Conservation (phyloP, 2,888 invertebrate species). For the Chrysodeixis includens region DNA sequence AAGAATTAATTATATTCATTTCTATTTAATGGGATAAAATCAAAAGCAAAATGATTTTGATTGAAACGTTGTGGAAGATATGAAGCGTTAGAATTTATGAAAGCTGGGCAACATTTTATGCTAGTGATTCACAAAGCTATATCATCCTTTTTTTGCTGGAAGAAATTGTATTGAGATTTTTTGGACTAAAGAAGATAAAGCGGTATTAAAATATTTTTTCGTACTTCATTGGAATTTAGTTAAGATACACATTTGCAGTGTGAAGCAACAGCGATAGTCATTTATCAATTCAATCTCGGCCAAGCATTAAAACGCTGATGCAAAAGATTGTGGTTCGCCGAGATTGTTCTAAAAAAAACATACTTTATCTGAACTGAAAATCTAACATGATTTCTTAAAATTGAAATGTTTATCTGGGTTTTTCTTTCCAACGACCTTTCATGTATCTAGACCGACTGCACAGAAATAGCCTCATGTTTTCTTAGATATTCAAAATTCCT, state of each 20-base stretch:
- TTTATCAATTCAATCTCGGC: background rate
- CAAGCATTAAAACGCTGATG: background rate
- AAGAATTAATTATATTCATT: slow-evolving; percentile 17
- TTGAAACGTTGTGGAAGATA: background rate
- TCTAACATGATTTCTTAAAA: slow-evolving; percentile 8
- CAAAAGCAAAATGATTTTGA: too few relatives aligned
- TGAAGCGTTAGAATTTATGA: background rate
- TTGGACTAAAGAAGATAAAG: too few relatives aligned
- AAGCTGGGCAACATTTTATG: background rate
- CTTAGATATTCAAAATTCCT: background rate
- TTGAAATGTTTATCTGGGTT: slow-evolving; percentile 13
- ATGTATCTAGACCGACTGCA: slow-evolving; percentile 19
- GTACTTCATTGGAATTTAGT: too few relatives aligned
- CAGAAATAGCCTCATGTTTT: slow-evolving; percentile 22
- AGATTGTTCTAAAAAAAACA: slow-evolving; percentile 11
- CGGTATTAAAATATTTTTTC: too few relatives aligned
- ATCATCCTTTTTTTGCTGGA: background rate
- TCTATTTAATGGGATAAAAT: background rate
- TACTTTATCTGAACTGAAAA: slow-evolving; percentile 12
- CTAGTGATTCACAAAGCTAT: too few relatives aligned
- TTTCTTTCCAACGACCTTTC: slow-evolving; percentile 23
- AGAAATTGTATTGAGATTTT: too few relatives aligned
- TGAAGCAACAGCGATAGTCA: background rate
- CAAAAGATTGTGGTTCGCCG: background rate
- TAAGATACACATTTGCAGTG: background rate